Conservation (phyloP, 2,797 vertebrate genomes). For the Sparus aurata region DNA sequence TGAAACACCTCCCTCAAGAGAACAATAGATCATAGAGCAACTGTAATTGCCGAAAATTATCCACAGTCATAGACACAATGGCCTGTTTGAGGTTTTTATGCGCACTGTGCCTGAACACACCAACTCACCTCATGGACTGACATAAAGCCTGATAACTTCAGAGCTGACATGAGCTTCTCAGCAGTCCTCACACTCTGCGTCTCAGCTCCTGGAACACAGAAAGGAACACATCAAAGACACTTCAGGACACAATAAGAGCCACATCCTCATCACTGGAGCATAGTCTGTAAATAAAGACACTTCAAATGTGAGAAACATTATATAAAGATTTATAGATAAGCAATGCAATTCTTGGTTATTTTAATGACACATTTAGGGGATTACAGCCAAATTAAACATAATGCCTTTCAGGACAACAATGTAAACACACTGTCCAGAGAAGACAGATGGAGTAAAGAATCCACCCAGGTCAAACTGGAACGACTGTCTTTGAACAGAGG, state of each 20-base stretch:
- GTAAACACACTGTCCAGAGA: too few species aligned
- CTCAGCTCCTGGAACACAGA: slow-evolving; percentile 47
- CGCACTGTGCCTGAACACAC: background rate
- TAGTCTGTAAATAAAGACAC: background rate
- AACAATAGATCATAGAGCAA: too few species aligned
- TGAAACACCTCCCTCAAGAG: background rate
- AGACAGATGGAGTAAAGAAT: too few species aligned
- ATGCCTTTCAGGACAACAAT: background rate
- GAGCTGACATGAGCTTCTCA: slow-evolving; percentile 60
- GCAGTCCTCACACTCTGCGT: slow-evolving; percentile 48
- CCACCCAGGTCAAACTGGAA: too few species aligned
- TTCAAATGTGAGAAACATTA: background rate
- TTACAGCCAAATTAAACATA: background rate
- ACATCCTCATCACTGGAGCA: background rate
- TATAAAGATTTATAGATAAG: background rate
- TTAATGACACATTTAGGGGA: background rate
- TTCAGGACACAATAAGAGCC: background rate
- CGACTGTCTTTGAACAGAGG: too few species aligned
- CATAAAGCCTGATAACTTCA: slow-evolving; percentile 75
- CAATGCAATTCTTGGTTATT: background rate
- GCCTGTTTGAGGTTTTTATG: background rate
- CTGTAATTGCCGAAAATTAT: background rate
- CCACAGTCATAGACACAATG: background rate
- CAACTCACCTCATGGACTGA: slow-evolving; percentile 69
- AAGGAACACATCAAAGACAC: background rate